Percentiles rank a stretch among this genome's conserved stretches.
These are phyloP conservation scores for Nymphicus hollandicus DNA, from an alignment of 2,113 vertebrate genomes.

Conservation along the genomic window DNA sequence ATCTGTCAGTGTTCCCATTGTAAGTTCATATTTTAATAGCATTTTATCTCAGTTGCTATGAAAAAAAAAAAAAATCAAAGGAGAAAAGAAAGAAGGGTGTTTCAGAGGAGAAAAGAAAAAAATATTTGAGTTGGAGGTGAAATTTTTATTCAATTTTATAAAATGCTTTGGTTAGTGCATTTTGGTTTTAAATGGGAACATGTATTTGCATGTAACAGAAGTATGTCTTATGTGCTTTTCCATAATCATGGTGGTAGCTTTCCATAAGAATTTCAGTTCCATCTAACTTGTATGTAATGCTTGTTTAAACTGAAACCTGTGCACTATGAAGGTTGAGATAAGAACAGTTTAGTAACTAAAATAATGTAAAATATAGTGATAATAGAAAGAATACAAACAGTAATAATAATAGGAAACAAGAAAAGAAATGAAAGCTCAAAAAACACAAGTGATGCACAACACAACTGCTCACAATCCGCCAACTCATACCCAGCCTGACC, in stretches of 20 bases:
- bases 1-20: background rate
- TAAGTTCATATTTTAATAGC: background rate
- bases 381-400: background rate
- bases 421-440: background rate
- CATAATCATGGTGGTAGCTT: background rate
- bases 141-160: background rate
- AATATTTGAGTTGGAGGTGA: background rate
- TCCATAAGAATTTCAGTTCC: background rate
- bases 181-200: background rate
- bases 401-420: background rate
- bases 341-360: background rate
- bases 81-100: background rate
- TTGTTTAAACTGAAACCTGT: background rate
- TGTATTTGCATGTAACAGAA: background rate
- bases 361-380: background rate
- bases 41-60: background rate
- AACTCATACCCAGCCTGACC: background rate
- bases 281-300: background rate
- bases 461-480: background rate
- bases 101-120: background rate
- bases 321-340: background rate
- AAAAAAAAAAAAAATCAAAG: background rate
- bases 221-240: background rate
- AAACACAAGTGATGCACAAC: background rate
- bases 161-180: background rate